Conservation (phyloP, 2,113 vertebrate genomes). For the Sarotherodon lohbergeri region DNA sequence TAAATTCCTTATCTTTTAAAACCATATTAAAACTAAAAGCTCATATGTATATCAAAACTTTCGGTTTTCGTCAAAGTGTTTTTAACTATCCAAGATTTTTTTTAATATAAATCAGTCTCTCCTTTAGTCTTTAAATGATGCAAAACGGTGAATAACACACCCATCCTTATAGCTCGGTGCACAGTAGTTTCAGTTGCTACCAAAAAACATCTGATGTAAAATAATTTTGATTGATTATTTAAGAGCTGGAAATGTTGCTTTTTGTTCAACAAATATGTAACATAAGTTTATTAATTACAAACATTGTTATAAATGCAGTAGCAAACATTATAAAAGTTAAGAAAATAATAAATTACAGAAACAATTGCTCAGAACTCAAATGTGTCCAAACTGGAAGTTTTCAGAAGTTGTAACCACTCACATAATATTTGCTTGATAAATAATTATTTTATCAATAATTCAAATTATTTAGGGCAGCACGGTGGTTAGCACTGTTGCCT, state of each 20-base stretch:
- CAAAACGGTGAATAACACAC: rapidly evolving
- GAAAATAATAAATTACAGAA: not conserved
- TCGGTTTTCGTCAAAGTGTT: not conserved
- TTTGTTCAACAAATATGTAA: not conserved
- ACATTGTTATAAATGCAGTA: not conserved
- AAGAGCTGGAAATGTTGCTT: not conserved
- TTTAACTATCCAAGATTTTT: not conserved
- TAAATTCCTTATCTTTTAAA: not conserved
- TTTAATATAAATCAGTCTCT: not conserved
- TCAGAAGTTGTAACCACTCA: not conserved
- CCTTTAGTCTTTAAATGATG: not conserved
- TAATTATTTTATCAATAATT: not conserved
- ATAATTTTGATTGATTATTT: not conserved
- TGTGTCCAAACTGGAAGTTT: rapidly evolving
- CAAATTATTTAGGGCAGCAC: not conserved
- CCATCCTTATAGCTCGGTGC: not conserved
- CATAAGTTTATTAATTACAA: not conserved
- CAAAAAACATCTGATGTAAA: not conserved
- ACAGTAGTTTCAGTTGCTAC: not conserved
- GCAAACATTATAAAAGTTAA: not conserved
- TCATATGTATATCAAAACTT: not conserved
- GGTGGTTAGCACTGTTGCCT: not conserved
- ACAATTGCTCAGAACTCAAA: not conserved
- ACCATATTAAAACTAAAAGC: not conserved
- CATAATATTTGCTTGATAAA: not conserved